Evolutionary conservation across 2,113 vertebrate genomes (phyloP), one percentile per base, ranked within the genome.

Genomic region (Oreochromis spilurus): DNA sequence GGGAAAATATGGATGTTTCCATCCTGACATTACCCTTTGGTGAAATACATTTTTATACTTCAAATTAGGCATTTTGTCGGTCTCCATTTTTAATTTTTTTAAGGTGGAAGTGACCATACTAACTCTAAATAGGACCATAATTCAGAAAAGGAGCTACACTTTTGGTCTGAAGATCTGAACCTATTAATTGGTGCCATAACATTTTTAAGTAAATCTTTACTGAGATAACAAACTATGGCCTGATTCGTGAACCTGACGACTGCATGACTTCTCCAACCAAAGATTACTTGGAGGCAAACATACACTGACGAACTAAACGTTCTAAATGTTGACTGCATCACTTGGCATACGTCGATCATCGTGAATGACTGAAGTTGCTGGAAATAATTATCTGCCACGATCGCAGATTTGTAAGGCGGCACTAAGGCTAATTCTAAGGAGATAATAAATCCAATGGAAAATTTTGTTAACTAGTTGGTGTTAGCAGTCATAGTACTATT

Each of bases 261-360:
- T 62, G 17, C 1, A 1, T 9, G n/a, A 38, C 62, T 40, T 24
- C 12, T 67, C 62, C 36, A 40, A 17, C 29, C 3, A 1, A 60
- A 26, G 14, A 58, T 40, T 34, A 21, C 62, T 65, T 8, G 34
- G 34, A 67, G 19, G 60, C 31, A n/a, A 38, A 67, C 19, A 12
- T 65, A 45, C 38, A 24, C 65, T 70, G 36, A 43, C 43, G n/a
- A 70, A 16, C 12, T 26, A 38, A 45, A 70, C 9, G 7, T 43
- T 26, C 12, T 26, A 38, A 45, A 70, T 9, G 7, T 43, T 43
- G 65, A 40, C 12, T 21, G 12, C 65, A 24, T 16, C 38, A 24
- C 38, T 3, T 17, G 8, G 38, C 2, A 3, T 1, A 17, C 8
- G 1, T 31, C 8, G 26, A 3, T 60, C 57, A 60, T 0, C 8